Conservation (phyloP, 2,888 invertebrate species). For the Blera fallax region DNA sequence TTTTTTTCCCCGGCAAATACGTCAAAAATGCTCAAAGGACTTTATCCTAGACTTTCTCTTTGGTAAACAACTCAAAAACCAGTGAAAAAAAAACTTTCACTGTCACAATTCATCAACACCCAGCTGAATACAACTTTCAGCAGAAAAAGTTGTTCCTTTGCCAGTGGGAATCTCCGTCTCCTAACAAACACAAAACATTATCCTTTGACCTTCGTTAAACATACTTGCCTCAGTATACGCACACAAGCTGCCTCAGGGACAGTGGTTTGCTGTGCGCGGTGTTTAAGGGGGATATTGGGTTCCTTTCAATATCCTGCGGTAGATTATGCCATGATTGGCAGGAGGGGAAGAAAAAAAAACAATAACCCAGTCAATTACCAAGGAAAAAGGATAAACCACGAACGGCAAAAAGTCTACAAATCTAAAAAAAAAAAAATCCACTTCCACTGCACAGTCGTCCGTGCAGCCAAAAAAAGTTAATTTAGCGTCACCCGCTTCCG, state of each 20-base stretch:
- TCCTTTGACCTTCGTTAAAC: not conserved
- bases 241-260: not conserved
- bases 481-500: not conserved
- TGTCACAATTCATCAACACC: conserved; percentile 1
- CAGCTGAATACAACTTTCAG: not conserved
- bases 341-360: not conserved
- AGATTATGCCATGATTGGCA: not conserved
- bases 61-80: not conserved
- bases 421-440: not conserved
- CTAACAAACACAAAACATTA: not conserved
- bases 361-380: not conserved
- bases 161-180: not conserved
- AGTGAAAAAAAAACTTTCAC: too few relatives aligned
- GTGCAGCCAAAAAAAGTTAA: not conserved
- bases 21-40: not conserved
- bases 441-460: not conserved
- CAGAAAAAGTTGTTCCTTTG: not conserved
- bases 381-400: not conserved
- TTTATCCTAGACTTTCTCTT: not conserved
- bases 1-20: not conserved
- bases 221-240: not conserved
- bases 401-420: not conserved
- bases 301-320: not conserved
- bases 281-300: too few relatives aligned
- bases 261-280: too few relatives aligned